Percentiles rank a stretch among this genome's conserved stretches.
phyloP scores from a whole-genome alignment of 92 coral and sea anemone species.

The Pocillopora meandrina region DNA sequence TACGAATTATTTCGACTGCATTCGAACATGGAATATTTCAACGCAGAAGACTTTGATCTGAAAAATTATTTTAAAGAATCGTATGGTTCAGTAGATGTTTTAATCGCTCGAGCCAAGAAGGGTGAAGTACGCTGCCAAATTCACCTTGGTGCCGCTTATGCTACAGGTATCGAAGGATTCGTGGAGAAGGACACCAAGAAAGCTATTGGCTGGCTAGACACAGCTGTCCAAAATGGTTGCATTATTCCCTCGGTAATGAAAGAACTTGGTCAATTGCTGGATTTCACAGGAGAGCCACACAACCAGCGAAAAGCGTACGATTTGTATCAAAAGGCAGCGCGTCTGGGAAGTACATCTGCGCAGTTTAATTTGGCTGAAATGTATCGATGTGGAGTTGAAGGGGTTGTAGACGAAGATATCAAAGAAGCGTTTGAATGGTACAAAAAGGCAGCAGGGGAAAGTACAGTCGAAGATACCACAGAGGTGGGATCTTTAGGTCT shows the following conservation, averaged over 20 bases:
- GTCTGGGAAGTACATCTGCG: conserved; percentile 38
- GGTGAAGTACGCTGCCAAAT: conserved; percentile 46
- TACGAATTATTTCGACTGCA: no score
- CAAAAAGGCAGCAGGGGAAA: conserved; percentile 69
- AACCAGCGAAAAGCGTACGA: conserved; percentile 61
- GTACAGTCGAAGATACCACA: not conserved
- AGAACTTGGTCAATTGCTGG: conserved; percentile 48
- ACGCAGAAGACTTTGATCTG: not conserved
- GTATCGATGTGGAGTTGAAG: conserved; percentile 65
- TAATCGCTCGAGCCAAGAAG: conserved; percentile 41
- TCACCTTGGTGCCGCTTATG: conserved; percentile 48
- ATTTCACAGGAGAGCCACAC: conserved; percentile 23
- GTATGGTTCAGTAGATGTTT: conserved; percentile 45
- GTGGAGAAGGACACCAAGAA: conserved; percentile 48
- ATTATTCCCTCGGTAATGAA: not conserved
- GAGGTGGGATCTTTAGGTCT: not conserved
- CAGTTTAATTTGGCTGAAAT: conserved; percentile 65
- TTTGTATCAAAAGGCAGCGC: conserved; percentile 55
- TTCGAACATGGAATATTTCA: not conserved
- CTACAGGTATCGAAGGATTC: conserved; percentile 37
- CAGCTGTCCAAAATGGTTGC: conserved; percentile 38
- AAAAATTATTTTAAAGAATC: not conserved
- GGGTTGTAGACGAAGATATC: conserved; percentile 60
- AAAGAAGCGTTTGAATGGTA: conserved; percentile 77
- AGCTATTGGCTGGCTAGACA: conserved; percentile 66